Evolutionary conservation across 1,140 invertebrate genomes (phyloP), one percentile per base, ranked within the genome.

Genomic region (Chymomyza costata): DNA sequence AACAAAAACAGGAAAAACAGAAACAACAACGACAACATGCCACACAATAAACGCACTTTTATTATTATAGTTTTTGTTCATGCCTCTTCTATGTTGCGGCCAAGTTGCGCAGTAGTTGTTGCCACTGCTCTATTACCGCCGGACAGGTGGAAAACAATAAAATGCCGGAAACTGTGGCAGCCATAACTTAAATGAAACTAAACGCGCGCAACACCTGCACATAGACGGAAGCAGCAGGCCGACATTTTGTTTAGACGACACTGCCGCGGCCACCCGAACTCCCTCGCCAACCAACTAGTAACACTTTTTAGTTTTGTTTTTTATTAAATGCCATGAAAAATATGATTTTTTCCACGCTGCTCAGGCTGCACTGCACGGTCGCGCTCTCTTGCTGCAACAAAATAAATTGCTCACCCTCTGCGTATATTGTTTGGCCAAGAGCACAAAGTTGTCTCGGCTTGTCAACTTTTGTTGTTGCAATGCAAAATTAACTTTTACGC

Each of bases 401-500:
- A 61, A 55, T 47, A 30, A 60, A 60, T 54, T 34, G n/a, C n/a
- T n/a, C 15, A 25, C 8, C 6, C 1, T 14, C 14, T 14, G 3
- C 32, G 17, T 17, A 34, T 46, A 46, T 48, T 32, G 52, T 50
- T 56, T 38, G 10, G 45, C 49, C 32, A 11, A 30, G 16, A 17
- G 39, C 30, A 17, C 45, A 44, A 41, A 49, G 30, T 53, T 53
- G 44, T 43, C 51, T 17, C 28, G 44, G 43, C 54, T 56, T 61
- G 52, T 49, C 58, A 61, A 61, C 52, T 57, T 19, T 37, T 40
- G 21, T 28, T 41, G 7, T 15, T 41, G 59, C 52, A 62, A 56
- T 50, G 56, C 61, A 40, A 63, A 78, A 78, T 78, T 70, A 70
- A 70, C 65, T 78, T 78, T 78, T 66, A 78, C 62, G 70, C 71